A percentile compares a stretch with the other conserved stretches of the same genome.
Evolutionary conservation across 2,888 invertebrate genomes (phyloP).

Genomic region (Acrobasis repandana): DNA sequence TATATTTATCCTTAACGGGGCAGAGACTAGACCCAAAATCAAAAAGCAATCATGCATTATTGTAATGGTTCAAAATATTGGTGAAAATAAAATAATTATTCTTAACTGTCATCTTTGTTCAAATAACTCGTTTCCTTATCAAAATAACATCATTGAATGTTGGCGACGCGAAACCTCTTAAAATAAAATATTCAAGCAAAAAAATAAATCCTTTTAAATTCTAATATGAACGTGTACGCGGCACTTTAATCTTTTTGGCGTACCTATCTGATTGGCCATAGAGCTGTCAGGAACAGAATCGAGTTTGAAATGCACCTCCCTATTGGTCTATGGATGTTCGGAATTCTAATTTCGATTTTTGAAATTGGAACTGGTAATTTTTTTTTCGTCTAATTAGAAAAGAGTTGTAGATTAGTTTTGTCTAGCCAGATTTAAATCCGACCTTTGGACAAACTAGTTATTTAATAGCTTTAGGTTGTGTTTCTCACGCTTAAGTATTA

Average conservation of each 20-base stretch:
- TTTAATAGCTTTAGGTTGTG: constrained; percentile 25
- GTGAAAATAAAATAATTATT: too few relatives aligned
- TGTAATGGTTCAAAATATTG: too few relatives aligned
- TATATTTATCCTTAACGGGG: too few relatives aligned
- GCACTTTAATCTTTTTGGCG: constrained; percentile 62
- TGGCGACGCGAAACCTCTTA: constrained; percentile 29
- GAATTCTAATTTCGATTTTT: constrained; percentile 54
- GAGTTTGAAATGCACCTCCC: constrained; percentile 69
- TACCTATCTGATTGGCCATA: constrained; percentile 74
- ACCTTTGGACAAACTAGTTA: constrained; percentile 35
- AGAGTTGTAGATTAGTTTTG: constrained; percentile 55
- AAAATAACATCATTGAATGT: constrained; percentile 21
- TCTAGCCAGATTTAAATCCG: constrained; percentile 32
- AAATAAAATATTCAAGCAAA: constrained; percentile 38
- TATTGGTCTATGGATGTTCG: constrained; percentile 61
- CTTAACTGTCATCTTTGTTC: neutral
- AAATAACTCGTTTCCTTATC: constrained; percentile 20
- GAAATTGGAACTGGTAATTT: constrained; percentile 40
- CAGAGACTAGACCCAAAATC: too few relatives aligned
- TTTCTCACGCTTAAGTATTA: constrained; percentile 28
- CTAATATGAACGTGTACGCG: constrained; percentile 58
- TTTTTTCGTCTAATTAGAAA: constrained; percentile 52
- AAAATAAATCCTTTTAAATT: constrained; percentile 59
- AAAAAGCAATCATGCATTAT: too few relatives aligned
- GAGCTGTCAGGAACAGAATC: constrained; percentile 74